These are phyloP conservation scores for Apis dorsata DNA, from an alignment of 1,140 invertebrate species.

Conservation along the genomic window DNA sequence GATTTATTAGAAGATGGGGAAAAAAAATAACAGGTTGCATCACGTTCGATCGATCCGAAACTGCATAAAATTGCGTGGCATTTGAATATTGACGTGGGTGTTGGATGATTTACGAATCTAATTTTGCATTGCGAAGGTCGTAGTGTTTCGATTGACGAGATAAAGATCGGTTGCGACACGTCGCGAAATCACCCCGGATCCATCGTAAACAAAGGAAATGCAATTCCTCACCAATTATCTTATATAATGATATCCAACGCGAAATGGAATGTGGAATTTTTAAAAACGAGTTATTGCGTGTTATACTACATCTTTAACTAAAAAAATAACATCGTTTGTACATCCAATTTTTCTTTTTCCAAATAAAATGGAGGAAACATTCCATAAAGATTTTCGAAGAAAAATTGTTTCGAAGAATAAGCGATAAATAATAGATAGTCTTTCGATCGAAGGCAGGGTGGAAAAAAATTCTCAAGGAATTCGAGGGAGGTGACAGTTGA, in stretches of 20 bases:
- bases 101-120: constrained; percentile 30
- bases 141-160: not conserved
- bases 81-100: constrained; percentile 46
- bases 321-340: too few relatives aligned
- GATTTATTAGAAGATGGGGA: not conserved
- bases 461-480: constrained; percentile 22
- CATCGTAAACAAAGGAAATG: not conserved
- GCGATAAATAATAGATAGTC: too few relatives aligned
- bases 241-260: not conserved
- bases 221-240: not conserved
- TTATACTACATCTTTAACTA: too few relatives aligned
- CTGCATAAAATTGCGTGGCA: constrained; percentile 16
- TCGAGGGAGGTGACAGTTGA: constrained; percentile 60
- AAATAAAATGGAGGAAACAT: too few relatives aligned
- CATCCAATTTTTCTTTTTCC: too few relatives aligned
- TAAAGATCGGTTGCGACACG: constrained; percentile 10
- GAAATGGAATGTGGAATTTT: too few relatives aligned
- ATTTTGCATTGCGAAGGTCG: constrained; percentile 37
- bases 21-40: constrained; percentile 15
- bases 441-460: too few relatives aligned
- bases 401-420: too few relatives aligned
- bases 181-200: constrained; percentile 27
- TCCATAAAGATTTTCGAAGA: too few relatives aligned
- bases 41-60: constrained; percentile 34
- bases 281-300: too few relatives aligned